Conservation (phyloP, 2,113 vertebrate species). For the Pelusios castaneus region DNA sequence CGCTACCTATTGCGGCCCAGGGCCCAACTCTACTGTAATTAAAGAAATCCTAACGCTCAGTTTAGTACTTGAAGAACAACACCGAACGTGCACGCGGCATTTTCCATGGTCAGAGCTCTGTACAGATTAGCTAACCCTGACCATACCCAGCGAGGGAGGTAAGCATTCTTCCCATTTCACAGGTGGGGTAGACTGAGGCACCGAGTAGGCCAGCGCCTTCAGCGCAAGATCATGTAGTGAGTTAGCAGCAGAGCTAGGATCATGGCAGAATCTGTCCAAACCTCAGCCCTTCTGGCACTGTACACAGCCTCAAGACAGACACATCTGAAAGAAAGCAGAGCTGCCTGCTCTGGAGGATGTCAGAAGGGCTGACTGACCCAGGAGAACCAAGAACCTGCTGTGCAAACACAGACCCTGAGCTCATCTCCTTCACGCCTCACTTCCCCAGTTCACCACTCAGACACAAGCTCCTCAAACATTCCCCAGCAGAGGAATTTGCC, state of each 20-base stretch:
- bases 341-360: not conserved
- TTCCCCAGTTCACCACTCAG: rapidly evolving
- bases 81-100: not conserved
- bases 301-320: not conserved
- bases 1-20: not conserved
- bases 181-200: not conserved
- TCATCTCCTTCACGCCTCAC: rapidly evolving
- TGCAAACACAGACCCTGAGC: not conserved
- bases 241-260: not conserved
- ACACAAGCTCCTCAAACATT: not conserved
- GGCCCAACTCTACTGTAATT: not conserved
- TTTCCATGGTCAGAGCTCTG: too few relatives aligned
- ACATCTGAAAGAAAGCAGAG: not conserved
- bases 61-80: not conserved
- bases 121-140: not conserved
- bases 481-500: not conserved
- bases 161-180: not conserved
- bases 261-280: not conserved
- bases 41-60: not conserved
- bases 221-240: not conserved
- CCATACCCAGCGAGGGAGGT: too few relatives aligned
- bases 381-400: not conserved
- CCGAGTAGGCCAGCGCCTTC: not conserved
- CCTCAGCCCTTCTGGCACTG: not conserved
- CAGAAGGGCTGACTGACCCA: not conserved